Percentiles rank a stretch among this genome's conserved stretches.
phyloP scores from a whole-genome alignment of 2,113 vertebrate genomes.

The Nannospalax galili region DNA sequence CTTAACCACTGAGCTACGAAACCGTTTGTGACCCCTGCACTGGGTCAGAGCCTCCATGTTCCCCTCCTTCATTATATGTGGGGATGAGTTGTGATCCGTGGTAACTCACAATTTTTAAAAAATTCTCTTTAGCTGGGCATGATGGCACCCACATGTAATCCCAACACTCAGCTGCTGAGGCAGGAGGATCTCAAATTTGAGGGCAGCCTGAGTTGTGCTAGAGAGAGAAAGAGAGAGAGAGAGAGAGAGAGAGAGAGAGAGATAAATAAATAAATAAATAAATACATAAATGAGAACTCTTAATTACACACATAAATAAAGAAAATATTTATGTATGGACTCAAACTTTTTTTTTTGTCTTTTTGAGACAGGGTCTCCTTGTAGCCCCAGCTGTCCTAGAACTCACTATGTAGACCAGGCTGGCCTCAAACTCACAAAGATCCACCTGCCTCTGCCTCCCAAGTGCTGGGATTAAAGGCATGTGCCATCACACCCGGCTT shows the following conservation, averaged over 20 bases:
- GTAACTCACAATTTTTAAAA: not conserved
- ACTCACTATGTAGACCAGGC: no score
- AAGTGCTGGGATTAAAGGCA: no score
- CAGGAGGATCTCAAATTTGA: not conserved
- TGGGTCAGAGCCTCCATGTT: not conserved
- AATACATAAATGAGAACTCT: not conserved
- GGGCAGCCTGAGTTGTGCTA: not conserved
- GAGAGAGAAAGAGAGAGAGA: not conserved
- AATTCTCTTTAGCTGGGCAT: not conserved
- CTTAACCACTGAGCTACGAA: not conserved
- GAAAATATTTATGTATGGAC: not conserved
- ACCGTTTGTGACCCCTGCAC: not conserved
- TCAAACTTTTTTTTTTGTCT: not conserved
- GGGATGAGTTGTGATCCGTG: accelerated
- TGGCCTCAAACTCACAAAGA: no score
- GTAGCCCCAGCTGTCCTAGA: no score
- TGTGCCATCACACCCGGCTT: no score
- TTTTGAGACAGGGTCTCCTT: no score
- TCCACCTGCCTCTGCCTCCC: no score
- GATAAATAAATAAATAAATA: no score
- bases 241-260: no score
- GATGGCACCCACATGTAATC: not conserved
- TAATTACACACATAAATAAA: not conserved
- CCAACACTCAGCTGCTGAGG: not conserved
- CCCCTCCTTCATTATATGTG: not conserved